Percentiles rank a stretch among this genome's conserved stretches.
phyloP scores from a whole-genome alignment of 2,113 vertebrate species.

The Garra rufa region DNA sequence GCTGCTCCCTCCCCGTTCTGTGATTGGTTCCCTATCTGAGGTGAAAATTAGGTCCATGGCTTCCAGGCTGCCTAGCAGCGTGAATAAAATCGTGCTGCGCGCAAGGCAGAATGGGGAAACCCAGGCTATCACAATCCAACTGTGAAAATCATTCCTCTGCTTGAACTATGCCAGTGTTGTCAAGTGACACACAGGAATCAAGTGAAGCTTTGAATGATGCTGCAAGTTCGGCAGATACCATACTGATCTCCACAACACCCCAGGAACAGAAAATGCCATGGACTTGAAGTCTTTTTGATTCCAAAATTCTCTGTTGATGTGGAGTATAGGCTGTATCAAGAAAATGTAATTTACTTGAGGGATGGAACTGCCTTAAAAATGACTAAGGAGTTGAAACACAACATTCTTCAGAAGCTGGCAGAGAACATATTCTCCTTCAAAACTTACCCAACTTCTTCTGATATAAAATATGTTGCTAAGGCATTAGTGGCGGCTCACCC shows the following conservation, averaged over 20 bases:
- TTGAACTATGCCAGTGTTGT: too few species aligned
- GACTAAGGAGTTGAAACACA: constrained; percentile 45
- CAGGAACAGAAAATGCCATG: neutral
- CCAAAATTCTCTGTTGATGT: constrained; percentile 47
- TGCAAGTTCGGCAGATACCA: constrained; percentile 3
- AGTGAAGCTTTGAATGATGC: too few species aligned
- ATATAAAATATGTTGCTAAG: constrained; percentile 45
- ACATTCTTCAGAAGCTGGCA: constrained; percentile 48
- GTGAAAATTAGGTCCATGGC: too few species aligned
- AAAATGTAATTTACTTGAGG: constrained; percentile 35
- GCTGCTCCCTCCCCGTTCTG: too few species aligned
- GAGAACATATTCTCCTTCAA: constrained; percentile 47
- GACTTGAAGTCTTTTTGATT: constrained; percentile 47
- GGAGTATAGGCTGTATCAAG: constrained; percentile 42
- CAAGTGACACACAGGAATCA: too few species aligned
- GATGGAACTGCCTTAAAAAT: constrained; percentile 5
- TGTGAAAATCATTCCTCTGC: too few species aligned
- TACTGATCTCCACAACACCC: constrained; percentile 25
- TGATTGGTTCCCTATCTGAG: too few species aligned
- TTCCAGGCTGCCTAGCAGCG: too few species aligned
- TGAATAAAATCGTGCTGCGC: too few species aligned
- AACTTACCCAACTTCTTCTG: constrained; percentile 38
- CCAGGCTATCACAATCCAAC: too few species aligned
- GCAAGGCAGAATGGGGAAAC: too few species aligned
- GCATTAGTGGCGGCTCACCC: constrained; percentile 42